Evolutionary conservation across 1,140 invertebrate species (phyloP), one percentile per base, ranked within the genome.

Genomic region (Drosophila novamexicana): DNA sequence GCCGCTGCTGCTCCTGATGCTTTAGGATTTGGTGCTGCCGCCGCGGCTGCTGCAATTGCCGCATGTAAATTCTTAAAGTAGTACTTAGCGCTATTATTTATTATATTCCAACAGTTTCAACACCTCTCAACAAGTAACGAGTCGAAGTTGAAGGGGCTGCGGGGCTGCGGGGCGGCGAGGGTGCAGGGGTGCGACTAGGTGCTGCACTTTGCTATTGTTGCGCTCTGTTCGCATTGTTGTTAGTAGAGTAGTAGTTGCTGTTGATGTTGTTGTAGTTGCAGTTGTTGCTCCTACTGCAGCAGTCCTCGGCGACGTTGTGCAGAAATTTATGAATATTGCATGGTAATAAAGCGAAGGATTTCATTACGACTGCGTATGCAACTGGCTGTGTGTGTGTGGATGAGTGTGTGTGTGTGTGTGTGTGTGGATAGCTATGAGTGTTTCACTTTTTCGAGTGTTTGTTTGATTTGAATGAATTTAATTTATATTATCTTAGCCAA

Each of bases 41-140:
- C 54, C 37, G 47, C 44, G 52, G 49, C 65, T 40, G 50, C 73
- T 88, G 84, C 84, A 88, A 88, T 89, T 88, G 83, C 83, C 80
- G 83, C 84, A 88, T 88, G 85, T 89, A 91, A 91, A 91, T 91
- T 91, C 88, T 91, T 91, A 91, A 91, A 91, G 89, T 91, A 91
- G 88, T 91, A 91, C 83, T 91, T 91, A 91, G 83, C 78, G 78
- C 81, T 91, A 91, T 91, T 91, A 91, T 91, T 91, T 91, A 91
- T 91, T 91, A 89, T 89, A 91, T 91, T 89, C 89, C 89, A 91
- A 79, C 83, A 90, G 78, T 91, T 91, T 91, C 88, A 91, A 81
- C 88, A 91, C 88, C 88, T 91, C 89, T 91, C 88, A 91, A 91
- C 88, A 91, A 91, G 88, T 91, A 77, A 79, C 72, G 44, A 65